These are phyloP conservation scores for Lingula anatina DNA, from an alignment of 2,888 invertebrate species.

Conservation along the genomic window DNA sequence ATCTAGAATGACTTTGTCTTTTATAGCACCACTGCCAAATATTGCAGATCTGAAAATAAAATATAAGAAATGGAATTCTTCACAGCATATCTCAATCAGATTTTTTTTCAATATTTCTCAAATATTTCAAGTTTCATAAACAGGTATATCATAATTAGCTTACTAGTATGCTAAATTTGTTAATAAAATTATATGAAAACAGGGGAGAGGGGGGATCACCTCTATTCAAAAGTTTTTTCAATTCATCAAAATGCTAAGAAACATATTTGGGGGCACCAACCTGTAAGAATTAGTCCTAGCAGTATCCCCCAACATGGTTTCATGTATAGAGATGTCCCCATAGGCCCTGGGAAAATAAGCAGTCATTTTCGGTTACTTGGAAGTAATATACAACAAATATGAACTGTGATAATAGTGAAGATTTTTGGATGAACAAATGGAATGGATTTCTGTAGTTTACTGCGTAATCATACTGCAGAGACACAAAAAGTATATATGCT, in stretches of 20 bases:
- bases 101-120: background rate
- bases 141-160: background rate
- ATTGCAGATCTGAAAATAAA: constrained; percentile 37
- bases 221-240: background rate
- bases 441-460: no score
- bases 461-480: no score
- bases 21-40: constrained; percentile 35
- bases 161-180: background rate
- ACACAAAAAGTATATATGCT: no score
- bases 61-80: no score
- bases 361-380: no score
- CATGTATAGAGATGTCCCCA: constrained; percentile 39
- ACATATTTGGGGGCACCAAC: no score
- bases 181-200: no score
- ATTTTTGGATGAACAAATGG: no score
- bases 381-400: no score
- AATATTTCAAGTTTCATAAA: background rate
- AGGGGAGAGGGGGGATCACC: background rate
- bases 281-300: constrained; percentile 39
- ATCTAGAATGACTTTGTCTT: constrained; percentile 37
- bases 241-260: no score
- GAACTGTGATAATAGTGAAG: no score
- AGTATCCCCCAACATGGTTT: constrained; percentile 42
- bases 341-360: constrained; percentile 32
- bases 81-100: no score